Percentiles rank a stretch among this genome's conserved stretches.
phyloP scores from a whole-genome alignment of 2,888 invertebrate species.

The Lucinisca nassula region DNA sequence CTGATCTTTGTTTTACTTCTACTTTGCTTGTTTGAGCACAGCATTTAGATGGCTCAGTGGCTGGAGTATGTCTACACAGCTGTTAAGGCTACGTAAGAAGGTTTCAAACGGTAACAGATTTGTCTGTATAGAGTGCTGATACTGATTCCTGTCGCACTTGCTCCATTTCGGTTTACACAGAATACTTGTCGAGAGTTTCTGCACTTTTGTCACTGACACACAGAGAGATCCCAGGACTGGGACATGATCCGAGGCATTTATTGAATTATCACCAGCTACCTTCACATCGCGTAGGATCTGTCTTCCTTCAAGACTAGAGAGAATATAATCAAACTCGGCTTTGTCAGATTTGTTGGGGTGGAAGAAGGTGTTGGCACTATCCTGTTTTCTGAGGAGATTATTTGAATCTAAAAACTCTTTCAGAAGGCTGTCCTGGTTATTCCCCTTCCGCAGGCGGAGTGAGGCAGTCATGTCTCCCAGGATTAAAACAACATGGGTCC shows the following conservation, averaged over 20 bases:
- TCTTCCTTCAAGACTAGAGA: not conserved
- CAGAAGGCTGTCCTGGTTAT: not conserved
- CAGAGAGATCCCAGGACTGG: not conserved
- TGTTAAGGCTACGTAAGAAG: no score
- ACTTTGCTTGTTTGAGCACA: no score
- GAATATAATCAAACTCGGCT: not conserved
- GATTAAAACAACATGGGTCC: not conserved
- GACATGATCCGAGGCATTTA: not conserved
- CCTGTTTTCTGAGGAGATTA: not conserved
- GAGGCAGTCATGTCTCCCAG: not conserved
- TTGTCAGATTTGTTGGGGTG: not conserved
- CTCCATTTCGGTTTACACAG: no score
- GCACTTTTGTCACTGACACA: no score
- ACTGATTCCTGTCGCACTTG: no score
- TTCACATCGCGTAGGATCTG: not conserved
- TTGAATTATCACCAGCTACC: not conserved
- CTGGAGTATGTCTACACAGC: no score
- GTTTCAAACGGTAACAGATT: no score
- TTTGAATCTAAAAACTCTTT: not conserved
- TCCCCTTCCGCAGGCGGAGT: not conserved
- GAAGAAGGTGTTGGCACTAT: not conserved
- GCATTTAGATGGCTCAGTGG: no score
- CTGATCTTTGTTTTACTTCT: no score
- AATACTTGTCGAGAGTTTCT: no score
- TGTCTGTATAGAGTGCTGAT: no score